Conservation (phyloP, 2,797 vertebrate genomes). For the Silurus lanzhouensis region DNA sequence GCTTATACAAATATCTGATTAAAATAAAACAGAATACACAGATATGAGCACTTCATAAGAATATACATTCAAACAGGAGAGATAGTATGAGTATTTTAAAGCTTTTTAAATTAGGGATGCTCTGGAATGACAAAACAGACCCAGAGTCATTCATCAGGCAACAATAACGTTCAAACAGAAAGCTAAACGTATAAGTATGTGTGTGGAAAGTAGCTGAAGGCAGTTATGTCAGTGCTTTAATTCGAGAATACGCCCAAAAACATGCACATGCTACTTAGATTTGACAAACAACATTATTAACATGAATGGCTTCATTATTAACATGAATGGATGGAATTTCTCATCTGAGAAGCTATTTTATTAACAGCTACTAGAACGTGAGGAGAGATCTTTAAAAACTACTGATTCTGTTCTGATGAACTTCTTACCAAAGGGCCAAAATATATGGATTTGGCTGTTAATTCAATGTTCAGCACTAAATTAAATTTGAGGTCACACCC, state of each 20-base stretch:
- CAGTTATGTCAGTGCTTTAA: not conserved
- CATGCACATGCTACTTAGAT: not conserved
- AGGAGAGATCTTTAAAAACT: not conserved
- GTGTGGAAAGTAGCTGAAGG: not conserved
- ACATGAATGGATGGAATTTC: not conserved
- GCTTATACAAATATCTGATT: conserved; percentile 79
- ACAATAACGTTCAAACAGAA: too few relatives aligned
- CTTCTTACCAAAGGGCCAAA: not conserved
- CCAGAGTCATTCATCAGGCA: too few relatives aligned
- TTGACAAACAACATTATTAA: not conserved
- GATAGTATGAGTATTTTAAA: not conserved
- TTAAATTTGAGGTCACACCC: too few relatives aligned
- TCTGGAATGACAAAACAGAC: too few relatives aligned
- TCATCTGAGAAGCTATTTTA: not conserved
- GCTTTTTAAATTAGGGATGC: not conserved
- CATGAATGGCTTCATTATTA: not conserved
- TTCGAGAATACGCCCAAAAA: not conserved
- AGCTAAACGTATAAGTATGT: not conserved
- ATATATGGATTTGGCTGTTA: not conserved
- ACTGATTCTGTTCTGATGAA: too few relatives aligned
- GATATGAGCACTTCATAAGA: not conserved
- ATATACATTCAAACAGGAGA: not conserved
- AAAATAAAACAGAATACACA: conserved; percentile 7
- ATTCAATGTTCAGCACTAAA: too few relatives aligned
- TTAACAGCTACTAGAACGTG: not conserved